These are phyloP conservation scores for Eupsilia transversa DNA, from an alignment of 2,888 invertebrate genomes.

Conservation along the genomic window DNA sequence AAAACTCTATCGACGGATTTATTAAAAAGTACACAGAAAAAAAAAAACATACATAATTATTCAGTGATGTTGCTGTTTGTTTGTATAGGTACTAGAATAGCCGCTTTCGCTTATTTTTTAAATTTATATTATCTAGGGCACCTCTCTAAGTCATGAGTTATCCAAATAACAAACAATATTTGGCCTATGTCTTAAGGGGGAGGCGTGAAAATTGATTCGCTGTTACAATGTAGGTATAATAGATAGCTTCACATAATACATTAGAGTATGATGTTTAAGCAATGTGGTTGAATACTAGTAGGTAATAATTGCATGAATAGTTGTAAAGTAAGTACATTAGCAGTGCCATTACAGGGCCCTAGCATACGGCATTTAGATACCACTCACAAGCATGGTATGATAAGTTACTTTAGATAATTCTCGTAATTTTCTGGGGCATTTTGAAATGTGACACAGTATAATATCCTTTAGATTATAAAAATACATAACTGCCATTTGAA, in stretches of 20 bases:
- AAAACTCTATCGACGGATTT: not conserved
- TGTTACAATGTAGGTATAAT: too few species aligned
- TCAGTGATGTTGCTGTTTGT: not conserved
- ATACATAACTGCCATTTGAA: not conserved
- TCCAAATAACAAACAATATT: too few species aligned
- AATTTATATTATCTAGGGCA: too few species aligned
- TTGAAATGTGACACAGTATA: not conserved
- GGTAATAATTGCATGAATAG: not conserved
- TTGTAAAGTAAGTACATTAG: slow-evolving; percentile 1
- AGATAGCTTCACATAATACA: not conserved
- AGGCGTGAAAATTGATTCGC: too few species aligned
- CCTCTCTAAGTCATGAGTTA: too few species aligned
- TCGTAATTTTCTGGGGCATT: not conserved
- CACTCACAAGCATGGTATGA: slow-evolving; percentile 12
- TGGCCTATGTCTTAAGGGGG: too few species aligned
- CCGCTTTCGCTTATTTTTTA: too few species aligned
- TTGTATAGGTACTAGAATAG: too few species aligned
- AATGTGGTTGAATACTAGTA: not conserved
- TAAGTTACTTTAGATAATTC: not conserved
- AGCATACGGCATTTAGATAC: not conserved
- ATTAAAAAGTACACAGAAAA: not conserved
- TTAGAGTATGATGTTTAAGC: not conserved
- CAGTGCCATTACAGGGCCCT: not conserved
- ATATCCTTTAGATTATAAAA: not conserved
- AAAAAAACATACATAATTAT: too few species aligned